phyloP scores from a whole-genome alignment of 2,888 invertebrate species.

The Anodontia alba region DNA sequence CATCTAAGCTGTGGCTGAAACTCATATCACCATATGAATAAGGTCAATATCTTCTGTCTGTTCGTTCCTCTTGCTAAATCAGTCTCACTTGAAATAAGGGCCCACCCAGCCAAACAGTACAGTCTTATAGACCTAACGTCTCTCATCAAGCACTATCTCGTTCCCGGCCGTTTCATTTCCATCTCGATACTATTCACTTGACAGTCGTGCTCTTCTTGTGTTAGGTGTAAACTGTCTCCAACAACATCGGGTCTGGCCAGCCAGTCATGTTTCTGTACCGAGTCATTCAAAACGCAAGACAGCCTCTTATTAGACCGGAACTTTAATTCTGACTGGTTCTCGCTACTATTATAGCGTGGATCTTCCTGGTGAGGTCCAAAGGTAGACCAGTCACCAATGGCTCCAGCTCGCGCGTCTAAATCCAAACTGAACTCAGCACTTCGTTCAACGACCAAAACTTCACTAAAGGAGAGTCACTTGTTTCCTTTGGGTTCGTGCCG shows the following conservation, averaged over 20 bases:
- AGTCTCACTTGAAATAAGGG: background rate
- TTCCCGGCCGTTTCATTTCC: no score
- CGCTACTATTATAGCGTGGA: background rate
- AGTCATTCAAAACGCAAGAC: background rate
- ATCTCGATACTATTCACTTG: no score
- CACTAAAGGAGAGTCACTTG: conserved; percentile 57
- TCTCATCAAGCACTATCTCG: no score
- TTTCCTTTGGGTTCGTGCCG: conserved; percentile 91
- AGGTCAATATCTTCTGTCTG: no score
- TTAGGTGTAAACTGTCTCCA: no score
- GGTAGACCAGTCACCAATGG: conserved; percentile 17
- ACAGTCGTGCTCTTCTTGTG: no score
- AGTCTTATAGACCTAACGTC: background rate
- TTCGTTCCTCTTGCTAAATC: background rate
- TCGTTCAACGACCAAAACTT: background rate
- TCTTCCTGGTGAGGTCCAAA: conserved; percentile 23
- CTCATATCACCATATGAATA: no score
- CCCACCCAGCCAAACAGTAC: background rate
- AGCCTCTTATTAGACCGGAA: background rate
- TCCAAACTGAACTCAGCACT: background rate
- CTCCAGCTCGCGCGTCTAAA: conserved; percentile 20
- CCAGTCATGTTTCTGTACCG: background rate
- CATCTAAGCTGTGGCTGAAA: background rate
- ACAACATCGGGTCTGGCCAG: background rate
- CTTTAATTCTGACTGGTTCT: conserved; percentile 5